phyloP scores from a whole-genome alignment of 2,113 vertebrate species.

The Rhombomys opimus region DNA sequence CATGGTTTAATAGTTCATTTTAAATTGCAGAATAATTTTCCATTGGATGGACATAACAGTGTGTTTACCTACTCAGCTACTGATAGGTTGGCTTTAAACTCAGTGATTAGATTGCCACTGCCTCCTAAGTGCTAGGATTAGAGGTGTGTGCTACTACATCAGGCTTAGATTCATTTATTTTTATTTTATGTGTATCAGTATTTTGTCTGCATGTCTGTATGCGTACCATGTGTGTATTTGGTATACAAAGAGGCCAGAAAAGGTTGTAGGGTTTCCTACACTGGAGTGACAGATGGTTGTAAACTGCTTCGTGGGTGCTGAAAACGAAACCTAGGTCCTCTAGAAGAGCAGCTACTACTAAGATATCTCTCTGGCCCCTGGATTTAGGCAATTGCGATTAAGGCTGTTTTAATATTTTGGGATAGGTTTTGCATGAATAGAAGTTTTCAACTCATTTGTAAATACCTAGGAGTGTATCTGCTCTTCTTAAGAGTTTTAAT shows the following conservation, averaged over 20 bases:
- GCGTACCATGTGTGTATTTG: background rate
- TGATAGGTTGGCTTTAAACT: background rate
- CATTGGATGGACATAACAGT: background rate
- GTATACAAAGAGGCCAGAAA: background rate
- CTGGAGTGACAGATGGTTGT: background rate
- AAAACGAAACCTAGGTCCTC: background rate
- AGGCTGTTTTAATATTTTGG: conserved; percentile 28
- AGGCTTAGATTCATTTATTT: background rate
- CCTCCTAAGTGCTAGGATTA: background rate
- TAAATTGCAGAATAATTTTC: conserved; percentile 43
- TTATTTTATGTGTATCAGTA: background rate
- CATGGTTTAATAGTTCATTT: conserved; percentile 45
- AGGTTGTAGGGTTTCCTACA: background rate
- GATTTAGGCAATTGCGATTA: conserved; percentile 35
- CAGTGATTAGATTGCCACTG: background rate
- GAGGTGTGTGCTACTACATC: background rate
- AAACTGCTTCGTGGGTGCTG: background rate
- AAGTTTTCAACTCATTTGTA: conserved; percentile 42
- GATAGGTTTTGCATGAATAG: conserved; percentile 40
- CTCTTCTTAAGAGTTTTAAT: conserved; percentile 6
- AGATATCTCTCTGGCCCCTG: background rate
- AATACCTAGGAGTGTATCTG: background rate
- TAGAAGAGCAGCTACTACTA: background rate
- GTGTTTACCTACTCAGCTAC: conserved; percentile 29
- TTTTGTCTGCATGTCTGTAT: background rate